Conservation (phyloP, 2,888 invertebrate genomes). For the Tachina grossa region DNA sequence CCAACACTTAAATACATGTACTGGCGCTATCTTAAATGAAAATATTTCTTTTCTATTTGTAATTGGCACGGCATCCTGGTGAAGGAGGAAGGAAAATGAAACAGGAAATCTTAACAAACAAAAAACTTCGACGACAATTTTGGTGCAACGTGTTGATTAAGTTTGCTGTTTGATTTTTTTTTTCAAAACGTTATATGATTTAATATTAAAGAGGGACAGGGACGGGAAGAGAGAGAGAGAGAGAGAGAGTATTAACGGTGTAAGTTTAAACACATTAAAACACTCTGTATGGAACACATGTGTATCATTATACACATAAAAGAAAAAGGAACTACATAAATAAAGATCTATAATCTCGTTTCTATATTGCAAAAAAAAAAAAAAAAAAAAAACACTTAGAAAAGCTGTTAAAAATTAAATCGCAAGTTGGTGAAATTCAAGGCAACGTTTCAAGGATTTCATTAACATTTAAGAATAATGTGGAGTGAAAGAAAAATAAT, state of each 20-base stretch:
- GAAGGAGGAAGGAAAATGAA: conserved; percentile 1
- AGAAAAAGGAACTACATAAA: not conserved
- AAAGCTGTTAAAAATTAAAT: conserved; percentile 38
- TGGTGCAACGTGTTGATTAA: conserved; percentile 62
- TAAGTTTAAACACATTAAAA: conserved; percentile 52
- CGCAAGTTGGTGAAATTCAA: conserved; percentile 23
- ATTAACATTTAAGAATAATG: not conserved
- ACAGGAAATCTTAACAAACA: conserved; percentile 36
- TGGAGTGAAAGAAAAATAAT: not conserved
- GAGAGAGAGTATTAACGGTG: conserved; percentile 25
- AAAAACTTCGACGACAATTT: conserved; percentile 44
- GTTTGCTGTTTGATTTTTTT: conserved; percentile 44
- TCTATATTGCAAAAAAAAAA: not conserved
- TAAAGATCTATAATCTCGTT: conserved; percentile 6
- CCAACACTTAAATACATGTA: not conserved
- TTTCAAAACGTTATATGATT: conserved; percentile 3
- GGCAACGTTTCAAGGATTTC: conserved; percentile 20
- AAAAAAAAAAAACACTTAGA: not conserved
- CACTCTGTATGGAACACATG: not conserved
- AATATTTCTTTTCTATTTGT: conserved; percentile 19
- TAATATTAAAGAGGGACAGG: not conserved
- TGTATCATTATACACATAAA: not conserved
- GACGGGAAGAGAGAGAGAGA: not conserved
- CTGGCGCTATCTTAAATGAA: conserved; percentile 34
- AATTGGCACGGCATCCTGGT: conserved; percentile 24